Conservation (phyloP, 2,888 invertebrate species). For the Auanema freiburgensis region DNA sequence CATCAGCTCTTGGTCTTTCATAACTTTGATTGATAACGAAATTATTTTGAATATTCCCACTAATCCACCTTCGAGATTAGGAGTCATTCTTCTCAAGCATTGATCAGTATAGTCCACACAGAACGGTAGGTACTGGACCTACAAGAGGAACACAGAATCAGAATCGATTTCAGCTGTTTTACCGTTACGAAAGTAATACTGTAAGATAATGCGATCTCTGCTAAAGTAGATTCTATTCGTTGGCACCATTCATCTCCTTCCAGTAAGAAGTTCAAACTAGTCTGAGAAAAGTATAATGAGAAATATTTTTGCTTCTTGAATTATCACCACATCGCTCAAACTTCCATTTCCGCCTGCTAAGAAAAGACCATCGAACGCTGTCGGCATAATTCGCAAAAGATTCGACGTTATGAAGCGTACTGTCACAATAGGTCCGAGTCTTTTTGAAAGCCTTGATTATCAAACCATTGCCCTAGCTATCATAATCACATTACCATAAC, state of each 20-base stretch:
- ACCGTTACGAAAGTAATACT: conserved; percentile 82
- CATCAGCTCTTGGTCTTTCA: conserved; percentile 83
- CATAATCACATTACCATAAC: conserved; percentile 41
- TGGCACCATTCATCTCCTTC: conserved; percentile 79
- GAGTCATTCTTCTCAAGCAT: conserved; percentile 79
- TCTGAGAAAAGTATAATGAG: conserved; percentile 11
- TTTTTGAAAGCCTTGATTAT: conserved; percentile 82
- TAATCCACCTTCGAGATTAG: conserved; percentile 83
- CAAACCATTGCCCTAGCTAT: not conserved
- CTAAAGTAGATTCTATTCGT: conserved; percentile 86
- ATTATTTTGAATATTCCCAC: conserved; percentile 81
- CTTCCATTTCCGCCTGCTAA: conserved; percentile 2
- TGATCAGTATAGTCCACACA: conserved; percentile 79
- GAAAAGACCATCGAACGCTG: conserved; percentile 80
- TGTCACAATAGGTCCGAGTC: conserved; percentile 89
- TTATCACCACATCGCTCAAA: not conserved
- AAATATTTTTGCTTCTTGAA: not conserved
- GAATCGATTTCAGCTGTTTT: not conserved
- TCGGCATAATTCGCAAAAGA: conserved; percentile 85
- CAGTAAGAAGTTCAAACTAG: conserved; percentile 62
- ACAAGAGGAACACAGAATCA: not conserved
- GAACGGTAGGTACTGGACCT: conserved; percentile 81
- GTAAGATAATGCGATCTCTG: conserved; percentile 82
- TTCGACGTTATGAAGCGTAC: conserved; percentile 79
- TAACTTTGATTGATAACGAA: conserved; percentile 79